Base-by-base conservation (phyloP, 2,113 vertebrate genomes). In the Phaethon lepturus region DNA sequence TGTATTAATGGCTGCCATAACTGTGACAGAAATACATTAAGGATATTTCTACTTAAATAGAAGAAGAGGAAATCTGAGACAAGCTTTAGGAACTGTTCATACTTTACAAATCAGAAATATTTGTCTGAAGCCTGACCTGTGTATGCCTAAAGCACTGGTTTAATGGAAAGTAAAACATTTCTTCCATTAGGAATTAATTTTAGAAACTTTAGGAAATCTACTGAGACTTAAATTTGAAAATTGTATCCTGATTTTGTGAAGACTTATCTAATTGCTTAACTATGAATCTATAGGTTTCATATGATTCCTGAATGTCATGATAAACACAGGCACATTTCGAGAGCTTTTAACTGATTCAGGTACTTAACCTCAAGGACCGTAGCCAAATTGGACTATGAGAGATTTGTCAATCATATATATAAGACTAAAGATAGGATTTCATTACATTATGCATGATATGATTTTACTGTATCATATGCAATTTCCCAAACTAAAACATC, bases 1-100 rank as follows among this genome's bases (percentile, higher is more conserved):
- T 88, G n/a, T 69, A 96, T 95, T 95, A 96, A 76, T 66, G 71
- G 76, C 67, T 95, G 52, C 49, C 23, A 62, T 78, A 90, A 72
- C 72, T 78, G n/a, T 91, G 97, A 91, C 84, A 96, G 90, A 96
- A 97, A 95, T 95, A 86, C 67, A 93, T 95, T 96, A 90, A 79
- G 86, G 25, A 13, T 59, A 71, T 84, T 96, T 94, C 72, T 31
- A 58, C 14, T 89, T 91, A 81, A 67, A 83, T 88, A 86, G 94
- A 69, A 86, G 67, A 79, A 76, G 8, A 28, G 25, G 33, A 88
- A 86, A 81, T 38, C 24, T 33, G 24, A 94, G 11, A 88, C 40
- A 79, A 75, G 55, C 28, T 75, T 86, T 95, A 88, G 26, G 38
- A 88, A 76, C 8, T 10, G 16, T 25, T 95, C 25, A 80, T 66